Evolutionary conservation across 2,888 invertebrate genomes (phyloP), one percentile per base, ranked within the genome.

Genomic region (Phyllotreta striolata): DNA sequence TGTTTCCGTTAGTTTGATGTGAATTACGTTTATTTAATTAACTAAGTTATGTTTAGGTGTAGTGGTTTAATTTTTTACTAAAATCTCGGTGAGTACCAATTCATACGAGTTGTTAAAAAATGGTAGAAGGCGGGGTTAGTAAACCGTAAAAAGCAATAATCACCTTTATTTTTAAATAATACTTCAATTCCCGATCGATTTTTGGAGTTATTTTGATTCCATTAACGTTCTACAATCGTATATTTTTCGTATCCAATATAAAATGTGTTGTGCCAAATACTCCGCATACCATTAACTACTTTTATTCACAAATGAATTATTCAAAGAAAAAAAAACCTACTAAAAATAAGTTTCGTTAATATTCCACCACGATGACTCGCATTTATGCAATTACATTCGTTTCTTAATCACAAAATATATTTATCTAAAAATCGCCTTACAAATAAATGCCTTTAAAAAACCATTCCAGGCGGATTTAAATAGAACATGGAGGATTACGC

Each of bases 401-500:
- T 24, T 24, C 24, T 24, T 24, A 24, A 24, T 24, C 24, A 24
- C 24, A 24, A 24, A 24, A n/a, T n/a, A n/a, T n/a, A n/a, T 24
- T 24, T 24, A 24, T 24, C 24, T 24, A 24, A 24, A 24, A 24
- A n/a, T n/a, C n/a, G n/a, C n/a, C n/a, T 39, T 38, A 10, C 14
- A n/a, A 54, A 39, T 47, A 10, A 51, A 12, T 1, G 9, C 34
- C n/a, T n/a, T n/a, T n/a, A n/a, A n/a, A 46, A 2, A 24, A n/a
- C 8, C 39, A 24, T 60, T 64, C n/a, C 41, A 64, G 64, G 44
- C 40, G 6, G n/a, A n/a, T n/a, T n/a, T 35, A 40, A 46, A 38
- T 49, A 37, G 52, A 39, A 37, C 34, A 72, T 72, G 72, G 70
- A 72, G 3, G 70, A 70, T 13, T 68, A 68, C 55, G 63, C 67